Conservation (phyloP, 2,797 vertebrate genomes). For the Cirrhinus mrigala region DNA sequence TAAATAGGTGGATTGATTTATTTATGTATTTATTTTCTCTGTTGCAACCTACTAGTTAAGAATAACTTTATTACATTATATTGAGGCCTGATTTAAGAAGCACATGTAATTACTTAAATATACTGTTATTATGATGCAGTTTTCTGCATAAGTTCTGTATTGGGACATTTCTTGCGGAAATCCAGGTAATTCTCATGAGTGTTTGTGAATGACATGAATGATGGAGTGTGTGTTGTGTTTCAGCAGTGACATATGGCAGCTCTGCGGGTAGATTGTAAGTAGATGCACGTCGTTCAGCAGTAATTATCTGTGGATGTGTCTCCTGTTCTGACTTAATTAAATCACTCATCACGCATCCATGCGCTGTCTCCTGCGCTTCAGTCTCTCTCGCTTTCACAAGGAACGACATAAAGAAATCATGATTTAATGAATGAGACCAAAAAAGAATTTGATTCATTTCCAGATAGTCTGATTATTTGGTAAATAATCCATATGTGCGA, state of each 20-base stretch:
- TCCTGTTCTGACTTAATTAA: conserved; percentile 61
- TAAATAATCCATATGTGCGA: neutral
- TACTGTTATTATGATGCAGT: neutral
- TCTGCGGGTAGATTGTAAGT: conserved; percentile 45
- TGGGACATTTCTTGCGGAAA: neutral
- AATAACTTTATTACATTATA: neutral
- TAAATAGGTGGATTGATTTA: too few species aligned
- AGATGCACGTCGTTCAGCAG: conserved; percentile 49
- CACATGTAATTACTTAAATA: neutral
- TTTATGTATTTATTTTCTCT: too few species aligned
- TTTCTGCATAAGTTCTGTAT: neutral
- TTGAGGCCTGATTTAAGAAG: neutral
- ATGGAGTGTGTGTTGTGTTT: conserved; percentile 52
- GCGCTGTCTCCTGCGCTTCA: neutral
- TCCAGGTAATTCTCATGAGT: conserved; percentile 32
- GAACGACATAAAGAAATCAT: neutral
- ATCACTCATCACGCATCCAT: neutral
- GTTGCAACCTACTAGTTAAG: neutral
- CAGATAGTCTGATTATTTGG: neutral
- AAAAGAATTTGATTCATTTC: neutral
- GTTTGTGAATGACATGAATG: conserved; percentile 47
- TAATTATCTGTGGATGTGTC: conserved; percentile 54
- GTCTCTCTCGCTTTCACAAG: neutral
- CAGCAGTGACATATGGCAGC: conserved; percentile 56
- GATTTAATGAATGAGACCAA: neutral